Conservation (phyloP, 2,113 vertebrate genomes). For the Gallinago undulata region DNA sequence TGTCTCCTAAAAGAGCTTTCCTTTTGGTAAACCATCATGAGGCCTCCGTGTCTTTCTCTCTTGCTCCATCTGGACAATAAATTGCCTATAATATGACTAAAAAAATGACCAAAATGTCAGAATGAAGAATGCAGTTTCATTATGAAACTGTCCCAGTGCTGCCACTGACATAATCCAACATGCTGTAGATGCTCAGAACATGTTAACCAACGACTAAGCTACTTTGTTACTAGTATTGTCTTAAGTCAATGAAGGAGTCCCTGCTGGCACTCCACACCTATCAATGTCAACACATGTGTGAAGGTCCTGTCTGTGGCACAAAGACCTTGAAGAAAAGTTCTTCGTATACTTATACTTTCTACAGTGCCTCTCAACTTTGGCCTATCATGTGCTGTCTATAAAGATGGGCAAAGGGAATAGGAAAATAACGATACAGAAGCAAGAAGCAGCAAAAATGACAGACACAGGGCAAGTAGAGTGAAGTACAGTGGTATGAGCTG, state of each 20-base stretch:
- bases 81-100: neutral
- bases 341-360: neutral
- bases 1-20: neutral
- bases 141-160: neutral
- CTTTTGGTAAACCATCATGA: neutral
- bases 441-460: neutral
- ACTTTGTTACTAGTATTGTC: no score
- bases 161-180: neutral
- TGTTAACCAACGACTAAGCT: neutral
- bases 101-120: neutral
- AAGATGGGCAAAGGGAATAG: neutral
- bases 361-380: neutral
- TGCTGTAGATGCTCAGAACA: neutral
- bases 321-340: neutral
- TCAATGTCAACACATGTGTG: neutral
- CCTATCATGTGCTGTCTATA: neutral
- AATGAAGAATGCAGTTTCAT: neutral
- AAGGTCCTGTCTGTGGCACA: neutral
- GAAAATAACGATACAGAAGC: neutral
- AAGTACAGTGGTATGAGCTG: neutral
- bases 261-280: neutral
- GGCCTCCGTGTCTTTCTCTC: neutral
- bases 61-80: neutral
- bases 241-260: neutral
- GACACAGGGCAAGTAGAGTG: neutral